Evolutionary conservation across 1,140 invertebrate genomes (phyloP), one percentile per base, ranked within the genome.

Genomic region (Ceratina australensis): DNA sequence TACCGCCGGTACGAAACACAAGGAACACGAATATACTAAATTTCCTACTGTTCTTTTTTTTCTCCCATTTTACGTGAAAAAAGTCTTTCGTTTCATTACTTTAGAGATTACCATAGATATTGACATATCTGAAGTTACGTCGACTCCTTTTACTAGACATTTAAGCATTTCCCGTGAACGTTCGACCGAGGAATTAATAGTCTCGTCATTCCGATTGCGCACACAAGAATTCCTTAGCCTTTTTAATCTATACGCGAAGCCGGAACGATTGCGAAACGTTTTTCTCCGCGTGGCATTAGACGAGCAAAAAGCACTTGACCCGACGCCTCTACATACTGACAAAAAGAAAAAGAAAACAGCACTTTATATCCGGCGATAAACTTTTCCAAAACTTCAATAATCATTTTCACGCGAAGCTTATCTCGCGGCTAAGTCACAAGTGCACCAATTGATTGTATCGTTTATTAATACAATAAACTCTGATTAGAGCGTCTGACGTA

Each of bases 401-500:
- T 7, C 33, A 42, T 42, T 42, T 10, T 42, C 33, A 10, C 33
- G 33, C 33, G 33, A 42, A 42, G 33, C 33, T 42, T 10, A 5
- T 5, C 28, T 33, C 28, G 28, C 28, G 28, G 20, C 47, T 76
- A 61, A 71, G 71, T 71, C 74, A 77, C 74, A 77, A 77, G 56
- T 77, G 66, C 74, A 61, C 74, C 59, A 61, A 77, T 77, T 71
- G 74, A 77, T 77, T 71, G 66, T 71, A 71, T 76, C 57, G 26
- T 77, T 71, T 77, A 54, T 69, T 18, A 77, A 61, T 77, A 71
- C 74, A 71, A 77, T 77, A 77, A 77, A 71, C 74, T 77, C 57
- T 71, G 74, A 77, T 77, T 71, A 47, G 20, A 42, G 33, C 5
- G 18, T 76, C 47, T 76, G 56, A 68, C 73, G 56, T 59, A n/a